Conservation (phyloP, 1,140 invertebrate genomes). For the Galleria mellonella region DNA sequence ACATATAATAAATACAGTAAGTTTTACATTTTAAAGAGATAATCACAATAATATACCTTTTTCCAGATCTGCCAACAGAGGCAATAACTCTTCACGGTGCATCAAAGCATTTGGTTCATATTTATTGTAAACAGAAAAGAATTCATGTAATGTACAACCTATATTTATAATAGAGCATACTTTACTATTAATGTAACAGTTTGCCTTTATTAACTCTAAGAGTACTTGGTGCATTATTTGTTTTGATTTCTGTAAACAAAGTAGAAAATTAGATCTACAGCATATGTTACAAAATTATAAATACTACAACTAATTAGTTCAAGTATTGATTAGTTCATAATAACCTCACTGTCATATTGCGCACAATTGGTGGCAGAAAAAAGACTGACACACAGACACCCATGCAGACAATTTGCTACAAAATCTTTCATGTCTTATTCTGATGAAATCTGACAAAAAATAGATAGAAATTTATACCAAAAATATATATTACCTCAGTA, state of each 20-base stretch:
- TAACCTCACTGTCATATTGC: not conserved
- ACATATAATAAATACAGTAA: too few relatives aligned
- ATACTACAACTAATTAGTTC: too few relatives aligned
- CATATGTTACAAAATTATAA: too few relatives aligned
- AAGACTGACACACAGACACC: too few relatives aligned
- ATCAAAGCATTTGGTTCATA: slow-evolving; percentile 53
- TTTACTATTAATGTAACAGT: slow-evolving; percentile 32
- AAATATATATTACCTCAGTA: slow-evolving; percentile 77
- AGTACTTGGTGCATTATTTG: slow-evolving; percentile 58
- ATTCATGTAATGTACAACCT: slow-evolving; percentile 50
- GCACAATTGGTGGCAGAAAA: too few relatives aligned
- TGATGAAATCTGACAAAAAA: too few relatives aligned
- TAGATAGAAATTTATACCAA: too few relatives aligned
- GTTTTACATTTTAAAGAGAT: not conserved
- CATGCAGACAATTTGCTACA: too few relatives aligned
- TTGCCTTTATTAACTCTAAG: slow-evolving; percentile 35
- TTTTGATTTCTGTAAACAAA: slow-evolving; percentile 46
- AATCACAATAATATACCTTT: slow-evolving; percentile 41
- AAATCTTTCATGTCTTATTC: too few relatives aligned
- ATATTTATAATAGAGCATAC: slow-evolving; percentile 52
- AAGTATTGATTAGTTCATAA: too few relatives aligned
- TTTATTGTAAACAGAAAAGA: slow-evolving; percentile 51
- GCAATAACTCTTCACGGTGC: slow-evolving; percentile 31
- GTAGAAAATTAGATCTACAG: too few relatives aligned
- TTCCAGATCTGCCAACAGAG: slow-evolving; percentile 42